phyloP scores from a whole-genome alignment of 1,140 invertebrate species.

The Drosophila mojavensis region DNA sequence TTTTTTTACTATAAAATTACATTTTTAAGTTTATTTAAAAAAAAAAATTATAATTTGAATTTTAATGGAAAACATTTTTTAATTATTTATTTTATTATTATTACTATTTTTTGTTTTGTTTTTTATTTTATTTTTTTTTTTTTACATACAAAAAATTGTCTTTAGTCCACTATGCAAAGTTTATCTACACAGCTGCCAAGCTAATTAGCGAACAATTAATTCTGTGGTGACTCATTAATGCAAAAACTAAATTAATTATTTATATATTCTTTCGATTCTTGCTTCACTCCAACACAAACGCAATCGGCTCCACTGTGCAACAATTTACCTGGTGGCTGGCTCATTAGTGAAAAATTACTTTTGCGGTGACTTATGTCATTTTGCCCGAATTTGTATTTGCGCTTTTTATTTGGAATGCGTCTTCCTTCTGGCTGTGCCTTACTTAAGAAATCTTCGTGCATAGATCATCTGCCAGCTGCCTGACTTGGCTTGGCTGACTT shows the following conservation, averaged over 20 bases:
- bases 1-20: no score
- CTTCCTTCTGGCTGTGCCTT: constrained; percentile 38
- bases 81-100: no score
- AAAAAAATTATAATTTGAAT: no score
- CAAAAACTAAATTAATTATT: not conserved
- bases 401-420: constrained; percentile 58
- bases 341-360: constrained; percentile 83
- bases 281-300: not conserved
- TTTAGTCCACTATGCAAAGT: not conserved
- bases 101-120: no score
- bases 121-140: no score
- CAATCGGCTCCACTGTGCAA: constrained; percentile 27
- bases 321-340: constrained; percentile 50
- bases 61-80: no score
- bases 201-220: constrained; percentile 17
- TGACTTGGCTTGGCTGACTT: no score
- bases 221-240: not conserved
- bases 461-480: constrained; percentile 65
- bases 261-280: not conserved
- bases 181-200: constrained; percentile 46
- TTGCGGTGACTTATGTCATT: constrained; percentile 81
- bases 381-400: constrained; percentile 78
- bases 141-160: no score
- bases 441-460: constrained; percentile 64
- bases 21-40: no score